Evolutionary conservation across 2,797 vertebrate species (phyloP).

Genomic region (Anniella stebbinsi): DNA sequence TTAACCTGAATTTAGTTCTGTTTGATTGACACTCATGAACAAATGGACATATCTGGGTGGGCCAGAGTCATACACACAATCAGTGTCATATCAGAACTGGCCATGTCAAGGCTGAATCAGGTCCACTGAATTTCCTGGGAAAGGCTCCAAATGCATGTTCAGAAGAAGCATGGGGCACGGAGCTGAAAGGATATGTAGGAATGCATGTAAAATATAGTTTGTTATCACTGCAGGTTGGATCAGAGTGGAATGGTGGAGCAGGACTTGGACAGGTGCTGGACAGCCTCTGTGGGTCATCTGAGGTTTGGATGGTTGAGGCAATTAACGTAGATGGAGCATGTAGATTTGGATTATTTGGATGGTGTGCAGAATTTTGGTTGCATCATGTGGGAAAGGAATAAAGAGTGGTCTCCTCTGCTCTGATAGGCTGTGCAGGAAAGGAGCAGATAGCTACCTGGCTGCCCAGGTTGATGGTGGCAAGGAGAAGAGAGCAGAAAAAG

Average conservation of each 20-base stretch:
- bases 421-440: background rate
- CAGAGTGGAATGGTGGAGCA: background rate
- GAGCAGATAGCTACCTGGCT: background rate
- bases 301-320: background rate
- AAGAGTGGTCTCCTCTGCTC: background rate
- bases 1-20: slow-evolving; percentile 1
- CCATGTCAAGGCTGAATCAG: background rate
- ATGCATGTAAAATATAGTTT: background rate
- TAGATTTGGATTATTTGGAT: background rate
- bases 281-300: background rate
- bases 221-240: background rate
- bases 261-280: too few species aligned
- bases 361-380: background rate
- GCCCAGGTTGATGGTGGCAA: background rate
- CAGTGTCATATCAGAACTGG: background rate
- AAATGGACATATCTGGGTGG: background rate
- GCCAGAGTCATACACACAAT: background rate
- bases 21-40: background rate
- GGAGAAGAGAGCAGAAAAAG: background rate
- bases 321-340: background rate
- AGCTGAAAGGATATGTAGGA: too few species aligned
- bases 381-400: background rate
- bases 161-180: background rate
- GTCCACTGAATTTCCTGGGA: background rate
- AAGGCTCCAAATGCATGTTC: background rate